Conservation (phyloP, 1,140 invertebrate genomes). For the Ditylenchus dipsaci region DNA sequence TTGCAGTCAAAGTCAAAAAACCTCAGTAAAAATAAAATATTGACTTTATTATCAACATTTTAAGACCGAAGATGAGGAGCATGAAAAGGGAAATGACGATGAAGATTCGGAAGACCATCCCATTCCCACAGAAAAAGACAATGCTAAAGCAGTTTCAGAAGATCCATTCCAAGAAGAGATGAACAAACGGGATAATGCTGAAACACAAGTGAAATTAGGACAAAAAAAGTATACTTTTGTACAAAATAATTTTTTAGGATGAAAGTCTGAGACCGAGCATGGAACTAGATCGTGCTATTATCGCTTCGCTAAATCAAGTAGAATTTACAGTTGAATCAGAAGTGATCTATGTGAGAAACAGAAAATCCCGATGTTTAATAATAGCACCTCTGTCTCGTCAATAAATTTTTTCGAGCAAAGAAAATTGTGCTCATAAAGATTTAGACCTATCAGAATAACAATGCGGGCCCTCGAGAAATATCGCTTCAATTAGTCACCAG, state of each 20-base stretch:
- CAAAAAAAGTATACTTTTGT: background rate
- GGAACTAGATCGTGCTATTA: background rate
- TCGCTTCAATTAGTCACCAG: too few species aligned
- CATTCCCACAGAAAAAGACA: background rate
- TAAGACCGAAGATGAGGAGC: background rate
- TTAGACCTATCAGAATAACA: too few species aligned
- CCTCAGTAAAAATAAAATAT: background rate
- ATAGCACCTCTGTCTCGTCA: too few species aligned
- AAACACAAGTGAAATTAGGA: too few species aligned
- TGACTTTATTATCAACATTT: background rate
- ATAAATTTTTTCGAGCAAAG: too few species aligned
- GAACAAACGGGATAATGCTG: background rate
- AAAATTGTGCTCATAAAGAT: too few species aligned
- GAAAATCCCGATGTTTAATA: background rate
- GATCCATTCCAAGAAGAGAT: conserved; percentile 7
- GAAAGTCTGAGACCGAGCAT: background rate
- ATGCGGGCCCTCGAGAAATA: too few species aligned
- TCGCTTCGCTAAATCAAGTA: background rate
- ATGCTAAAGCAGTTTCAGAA: background rate
- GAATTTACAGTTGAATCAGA: background rate
- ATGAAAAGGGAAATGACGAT: background rate
- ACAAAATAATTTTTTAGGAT: background rate
- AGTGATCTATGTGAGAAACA: background rate
- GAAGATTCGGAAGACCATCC: background rate
- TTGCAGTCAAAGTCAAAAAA: background rate